Percentiles rank a stretch among this genome's conserved stretches.
These are phyloP conservation scores for Ptychobarbus kaznakovi DNA, from an alignment of 2,797 vertebrate species.

Conservation along the genomic window DNA sequence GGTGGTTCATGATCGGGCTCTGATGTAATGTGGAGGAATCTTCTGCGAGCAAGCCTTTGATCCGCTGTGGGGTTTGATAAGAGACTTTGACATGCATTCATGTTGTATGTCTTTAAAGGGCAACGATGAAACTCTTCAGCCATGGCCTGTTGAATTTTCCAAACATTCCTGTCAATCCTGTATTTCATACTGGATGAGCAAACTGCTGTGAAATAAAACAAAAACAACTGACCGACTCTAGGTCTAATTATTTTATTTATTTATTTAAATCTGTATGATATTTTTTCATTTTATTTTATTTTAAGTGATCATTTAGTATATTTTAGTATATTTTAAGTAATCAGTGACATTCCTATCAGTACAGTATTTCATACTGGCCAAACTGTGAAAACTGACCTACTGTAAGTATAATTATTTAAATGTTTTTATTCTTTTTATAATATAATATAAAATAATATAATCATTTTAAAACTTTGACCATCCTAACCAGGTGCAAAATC, in stretches of 20 bases:
- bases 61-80: slow-evolving; percentile 2
- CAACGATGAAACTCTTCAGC: neutral
- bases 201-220: neutral
- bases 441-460: too few species aligned
- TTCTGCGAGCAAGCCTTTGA: slow-evolving; percentile 10
- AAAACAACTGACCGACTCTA: neutral
- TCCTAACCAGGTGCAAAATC: neutral
- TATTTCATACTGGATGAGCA: neutral
- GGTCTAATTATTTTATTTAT: neutral
- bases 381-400: neutral
- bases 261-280: neutral
- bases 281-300: neutral
- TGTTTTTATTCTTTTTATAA: too few species aligned
- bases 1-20: slow-evolving; percentile 1
- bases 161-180: neutral
- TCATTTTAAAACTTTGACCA: neutral
- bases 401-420: too few species aligned
- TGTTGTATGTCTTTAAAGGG: slow-evolving; percentile 32
- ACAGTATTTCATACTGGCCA: neutral
- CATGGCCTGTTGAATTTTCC: neutral
- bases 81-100: slow-evolving; percentile 28
- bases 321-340: neutral
- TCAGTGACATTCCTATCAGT: too few species aligned
- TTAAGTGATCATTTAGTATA: neutral
- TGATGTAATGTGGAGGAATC: slow-evolving; percentile 10